A percentile compares a stretch with the other conserved stretches of the same genome.
These are phyloP conservation scores for Turritopsis rubra DNA, from an alignment of 30 jellyfish, hydroid and myxozoan species.

Conservation along the genomic window DNA sequence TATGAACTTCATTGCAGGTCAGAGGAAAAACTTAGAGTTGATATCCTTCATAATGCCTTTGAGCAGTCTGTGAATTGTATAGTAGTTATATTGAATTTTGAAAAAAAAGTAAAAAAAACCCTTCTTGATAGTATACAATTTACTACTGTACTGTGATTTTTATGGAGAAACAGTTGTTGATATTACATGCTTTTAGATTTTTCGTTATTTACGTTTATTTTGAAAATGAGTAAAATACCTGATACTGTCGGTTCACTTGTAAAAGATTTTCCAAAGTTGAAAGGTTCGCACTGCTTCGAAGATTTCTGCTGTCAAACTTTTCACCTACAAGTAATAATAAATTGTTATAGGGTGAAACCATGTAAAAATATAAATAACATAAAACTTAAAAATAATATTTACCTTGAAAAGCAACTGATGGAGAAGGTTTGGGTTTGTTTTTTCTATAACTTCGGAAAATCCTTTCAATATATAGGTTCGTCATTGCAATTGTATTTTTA, in stretches of 20 bases:
- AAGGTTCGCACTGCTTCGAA: conserved; percentile 26
- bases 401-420: not conserved
- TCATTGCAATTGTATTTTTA: not conserved
- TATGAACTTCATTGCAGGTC: too few species aligned
- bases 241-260: conserved; percentile 62
- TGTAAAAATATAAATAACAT: not conserved
- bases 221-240: too few species aligned
- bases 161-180: too few species aligned
- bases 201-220: too few species aligned
- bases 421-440: not conserved
- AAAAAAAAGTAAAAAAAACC: not conserved
- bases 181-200: too few species aligned
- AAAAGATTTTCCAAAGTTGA: conserved; percentile 56
- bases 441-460: conserved; percentile 18
- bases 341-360: not conserved
- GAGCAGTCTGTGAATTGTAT: too few species aligned
- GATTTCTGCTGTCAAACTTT: not conserved
- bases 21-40: too few species aligned
- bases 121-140: not conserved
- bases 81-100: too few species aligned
- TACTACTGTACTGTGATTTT: too few species aligned
- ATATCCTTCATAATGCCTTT: too few species aligned
- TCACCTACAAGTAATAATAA: not conserved
- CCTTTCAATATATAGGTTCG: conserved; percentile 21
- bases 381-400: not conserved